Conservation (phyloP, 2,888 invertebrate species). For the Gymnocheta viridis region DNA sequence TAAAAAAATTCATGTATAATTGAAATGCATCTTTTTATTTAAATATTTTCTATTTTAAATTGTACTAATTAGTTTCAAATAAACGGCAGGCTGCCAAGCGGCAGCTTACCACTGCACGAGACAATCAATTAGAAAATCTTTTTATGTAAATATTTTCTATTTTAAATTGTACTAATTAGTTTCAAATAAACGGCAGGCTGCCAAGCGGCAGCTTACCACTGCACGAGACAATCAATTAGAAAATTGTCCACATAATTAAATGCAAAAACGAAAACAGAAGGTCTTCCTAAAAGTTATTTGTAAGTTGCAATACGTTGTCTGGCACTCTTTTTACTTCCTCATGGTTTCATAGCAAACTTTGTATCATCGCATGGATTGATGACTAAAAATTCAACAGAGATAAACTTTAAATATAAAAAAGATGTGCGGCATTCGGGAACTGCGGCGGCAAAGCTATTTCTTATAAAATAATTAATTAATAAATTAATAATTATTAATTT, state of each 20-base stretch:
- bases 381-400: too few species aligned
- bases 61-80: conserved; percentile 35
- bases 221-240: background rate
- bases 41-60: background rate
- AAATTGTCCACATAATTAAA: background rate
- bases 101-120: background rate
- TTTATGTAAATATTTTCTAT: background rate
- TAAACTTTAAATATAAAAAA: too few species aligned
- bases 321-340: too few species aligned
- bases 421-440: too few species aligned
- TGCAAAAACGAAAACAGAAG: background rate
- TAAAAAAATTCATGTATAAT: background rate
- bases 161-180: conserved; percentile 39
- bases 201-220: background rate
- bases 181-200: background rate
- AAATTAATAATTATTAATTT: too few species aligned
- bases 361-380: too few species aligned
- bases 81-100: background rate
- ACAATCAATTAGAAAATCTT: background rate
- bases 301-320: too few species aligned
- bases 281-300: too few species aligned
- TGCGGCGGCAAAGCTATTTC: too few species aligned
- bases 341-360: too few species aligned
- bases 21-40: conserved; percentile 7
- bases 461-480: too few species aligned